phyloP scores from a whole-genome alignment of 2,113 vertebrate genomes.

The Panurus biarmicus region DNA sequence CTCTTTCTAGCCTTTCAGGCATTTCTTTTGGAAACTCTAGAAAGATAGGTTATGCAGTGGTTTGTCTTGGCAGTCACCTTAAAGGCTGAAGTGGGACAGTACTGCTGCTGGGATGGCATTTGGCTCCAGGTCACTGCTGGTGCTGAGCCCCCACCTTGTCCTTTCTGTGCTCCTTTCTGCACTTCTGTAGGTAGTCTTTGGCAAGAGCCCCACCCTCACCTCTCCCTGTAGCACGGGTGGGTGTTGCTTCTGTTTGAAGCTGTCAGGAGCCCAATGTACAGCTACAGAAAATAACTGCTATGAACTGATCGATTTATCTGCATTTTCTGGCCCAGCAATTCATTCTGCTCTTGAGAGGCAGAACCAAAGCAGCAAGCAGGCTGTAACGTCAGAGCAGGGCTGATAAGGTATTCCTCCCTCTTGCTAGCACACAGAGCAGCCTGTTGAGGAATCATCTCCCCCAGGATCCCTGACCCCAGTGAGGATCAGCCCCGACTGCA shows the following conservation, averaged over 20 bases:
- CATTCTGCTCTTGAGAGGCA: not conserved
- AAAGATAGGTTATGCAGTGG: not conserved
- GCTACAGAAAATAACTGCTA: not conserved
- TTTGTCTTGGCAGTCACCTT: not conserved
- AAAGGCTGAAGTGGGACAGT: not conserved
- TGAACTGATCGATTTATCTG: not conserved
- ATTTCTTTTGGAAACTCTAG: not conserved
- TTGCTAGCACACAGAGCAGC: not conserved
- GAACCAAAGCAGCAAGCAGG: not conserved
- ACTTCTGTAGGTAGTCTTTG: not conserved
- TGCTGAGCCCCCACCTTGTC: not conserved
- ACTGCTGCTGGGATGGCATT: not conserved
- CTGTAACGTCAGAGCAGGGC: not conserved
- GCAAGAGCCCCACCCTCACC: not conserved
- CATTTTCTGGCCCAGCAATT: not conserved
- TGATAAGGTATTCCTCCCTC: not conserved
- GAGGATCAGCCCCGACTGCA: fast-evolving
- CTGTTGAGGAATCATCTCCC: not conserved
- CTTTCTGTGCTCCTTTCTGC: not conserved
- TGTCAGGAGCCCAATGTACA: not conserved
- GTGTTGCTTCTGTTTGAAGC: not conserved
- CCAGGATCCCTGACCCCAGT: fast-evolving
- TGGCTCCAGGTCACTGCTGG: not conserved
- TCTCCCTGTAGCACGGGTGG: not conserved
- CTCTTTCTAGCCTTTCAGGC: not conserved